Evolutionary conservation across 2,888 invertebrate genomes (phyloP).

Genomic region (Zaprionus bogoriensis): DNA sequence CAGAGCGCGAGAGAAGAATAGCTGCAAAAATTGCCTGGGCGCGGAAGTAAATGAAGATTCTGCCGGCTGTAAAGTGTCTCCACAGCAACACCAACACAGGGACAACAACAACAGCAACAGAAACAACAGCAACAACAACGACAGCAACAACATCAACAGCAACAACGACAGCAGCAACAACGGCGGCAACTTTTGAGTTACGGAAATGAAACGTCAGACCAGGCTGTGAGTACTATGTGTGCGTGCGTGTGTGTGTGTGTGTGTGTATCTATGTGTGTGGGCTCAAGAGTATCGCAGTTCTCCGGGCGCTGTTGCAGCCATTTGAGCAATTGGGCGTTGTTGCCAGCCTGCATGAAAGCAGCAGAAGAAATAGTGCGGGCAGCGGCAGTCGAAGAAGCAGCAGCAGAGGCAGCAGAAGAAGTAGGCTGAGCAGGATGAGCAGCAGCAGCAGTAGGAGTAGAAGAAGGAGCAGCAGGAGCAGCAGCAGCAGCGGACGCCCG

Average conservation of each 20-base stretch:
- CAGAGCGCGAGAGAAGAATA: background rate
- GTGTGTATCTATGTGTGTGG: slow-evolving; percentile 13
- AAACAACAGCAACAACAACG: slow-evolving; percentile 14
- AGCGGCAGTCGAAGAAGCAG: slow-evolving; percentile 5
- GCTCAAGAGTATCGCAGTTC: slow-evolving; percentile 37
- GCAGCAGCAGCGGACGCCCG: slow-evolving; percentile 4
- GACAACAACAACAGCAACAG: slow-evolving; percentile 22
- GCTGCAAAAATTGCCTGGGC: slow-evolving; percentile 47
- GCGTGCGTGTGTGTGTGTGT: slow-evolving; percentile 2
- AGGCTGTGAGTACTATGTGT: slow-evolving; percentile 6
- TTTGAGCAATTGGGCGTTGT: slow-evolving; percentile 57
- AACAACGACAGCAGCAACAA: slow-evolving; percentile 27
- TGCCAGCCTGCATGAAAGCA: slow-evolving; percentile 25
- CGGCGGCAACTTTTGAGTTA: slow-evolving; percentile 71
- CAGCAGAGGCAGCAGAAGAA: slow-evolving; percentile 5
- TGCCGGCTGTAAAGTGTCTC: slow-evolving; percentile 68
- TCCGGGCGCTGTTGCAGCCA: slow-evolving; percentile 42
- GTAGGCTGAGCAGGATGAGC: background rate
- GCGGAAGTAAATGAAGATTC: slow-evolving; percentile 77
- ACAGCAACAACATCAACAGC: slow-evolving; percentile 22
- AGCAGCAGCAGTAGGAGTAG: background rate
- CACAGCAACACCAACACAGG: no score
- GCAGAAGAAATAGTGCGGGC: slow-evolving; percentile 12
- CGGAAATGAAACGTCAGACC: slow-evolving; percentile 77
- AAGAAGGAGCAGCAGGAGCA: background rate